These are phyloP conservation scores for Atherinosoma microstoma DNA, from an alignment of 2,797 vertebrate genomes.

Conservation along the genomic window DNA sequence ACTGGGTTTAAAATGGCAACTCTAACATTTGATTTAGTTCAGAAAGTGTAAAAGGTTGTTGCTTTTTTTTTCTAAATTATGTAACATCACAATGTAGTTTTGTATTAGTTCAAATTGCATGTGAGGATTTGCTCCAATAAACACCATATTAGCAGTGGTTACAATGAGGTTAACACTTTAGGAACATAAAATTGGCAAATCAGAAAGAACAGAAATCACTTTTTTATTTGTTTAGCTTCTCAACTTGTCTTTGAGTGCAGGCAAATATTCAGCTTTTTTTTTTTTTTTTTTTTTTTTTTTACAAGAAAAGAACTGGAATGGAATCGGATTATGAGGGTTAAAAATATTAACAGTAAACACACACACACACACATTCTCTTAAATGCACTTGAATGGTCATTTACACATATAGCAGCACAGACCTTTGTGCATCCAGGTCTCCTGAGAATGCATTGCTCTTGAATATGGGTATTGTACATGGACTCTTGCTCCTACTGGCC, in stretches of 20 bases:
- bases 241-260: slow-evolving; percentile 15
- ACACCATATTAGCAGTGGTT: slow-evolving; percentile 1
- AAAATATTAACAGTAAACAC: neutral
- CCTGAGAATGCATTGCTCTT: slow-evolving; percentile 20
- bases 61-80: neutral
- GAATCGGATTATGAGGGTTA: neutral
- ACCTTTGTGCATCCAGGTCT: slow-evolving; percentile 11
- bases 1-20: slow-evolving; percentile 20
- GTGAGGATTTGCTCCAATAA: neutral
- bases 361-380: neutral
- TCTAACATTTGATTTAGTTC: slow-evolving; percentile 43
- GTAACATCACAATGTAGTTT: slow-evolving; percentile 16
- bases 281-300: neutral
- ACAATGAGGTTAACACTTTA: neutral
- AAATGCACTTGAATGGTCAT: slow-evolving; percentile 18
- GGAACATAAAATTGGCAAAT: neutral
- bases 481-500: slow-evolving; percentile 23
- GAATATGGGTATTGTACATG: slow-evolving; percentile 14
- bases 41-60: no score
- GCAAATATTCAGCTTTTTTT: neutral
- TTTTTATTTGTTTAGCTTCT: slow-evolving; percentile 9
- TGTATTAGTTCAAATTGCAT: slow-evolving; percentile 16
- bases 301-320: neutral
- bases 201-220: neutral
- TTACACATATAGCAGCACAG: slow-evolving; percentile 22